Conservation (phyloP, 1,140 invertebrate genomes). For the Drosophila sechellia region DNA sequence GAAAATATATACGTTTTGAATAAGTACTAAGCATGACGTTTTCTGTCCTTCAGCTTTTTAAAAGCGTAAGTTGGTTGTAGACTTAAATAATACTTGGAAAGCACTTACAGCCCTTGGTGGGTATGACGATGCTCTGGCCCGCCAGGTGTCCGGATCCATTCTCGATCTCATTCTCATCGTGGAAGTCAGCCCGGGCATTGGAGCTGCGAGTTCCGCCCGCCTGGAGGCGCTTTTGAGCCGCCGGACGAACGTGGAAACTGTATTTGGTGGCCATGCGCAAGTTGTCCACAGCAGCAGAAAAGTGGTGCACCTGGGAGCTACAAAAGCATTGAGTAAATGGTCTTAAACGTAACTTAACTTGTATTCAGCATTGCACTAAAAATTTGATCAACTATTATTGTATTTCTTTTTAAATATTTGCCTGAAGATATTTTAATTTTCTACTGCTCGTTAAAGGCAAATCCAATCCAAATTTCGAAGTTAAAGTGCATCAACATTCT, state of each 20-base stretch:
- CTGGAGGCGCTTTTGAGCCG: slow-evolving; percentile 61
- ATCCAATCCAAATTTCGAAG: too few relatives aligned
- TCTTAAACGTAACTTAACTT: too few relatives aligned
- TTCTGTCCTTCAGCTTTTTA: too few relatives aligned
- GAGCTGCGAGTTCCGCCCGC: slow-evolving; percentile 57
- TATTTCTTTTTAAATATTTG: too few relatives aligned
- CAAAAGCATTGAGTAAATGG: neutral
- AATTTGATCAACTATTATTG: too few relatives aligned
- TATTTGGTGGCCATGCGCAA: slow-evolving; percentile 92
- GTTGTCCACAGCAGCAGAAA: slow-evolving; percentile 87
- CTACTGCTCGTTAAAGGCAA: too few relatives aligned
- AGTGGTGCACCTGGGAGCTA: slow-evolving; percentile 77
- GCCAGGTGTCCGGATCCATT: slow-evolving; percentile 58
- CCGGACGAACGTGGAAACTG: slow-evolving; percentile 89
- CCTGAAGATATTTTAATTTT: too few relatives aligned
- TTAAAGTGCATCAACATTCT: too few relatives aligned
- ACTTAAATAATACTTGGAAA: neutral
- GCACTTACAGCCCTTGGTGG: slow-evolving; percentile 92
- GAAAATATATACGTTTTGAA: neutral
- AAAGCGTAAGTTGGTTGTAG: too few relatives aligned
- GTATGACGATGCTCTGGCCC: slow-evolving; percentile 87
- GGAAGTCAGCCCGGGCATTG: slow-evolving; percentile 67
- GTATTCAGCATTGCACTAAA: too few relatives aligned
- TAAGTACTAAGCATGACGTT: too few relatives aligned
- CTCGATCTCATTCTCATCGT: slow-evolving; percentile 76